These are phyloP conservation scores for Ptyas mucosa DNA, from an alignment of 2,113 vertebrate species.

Conservation along the genomic window DNA sequence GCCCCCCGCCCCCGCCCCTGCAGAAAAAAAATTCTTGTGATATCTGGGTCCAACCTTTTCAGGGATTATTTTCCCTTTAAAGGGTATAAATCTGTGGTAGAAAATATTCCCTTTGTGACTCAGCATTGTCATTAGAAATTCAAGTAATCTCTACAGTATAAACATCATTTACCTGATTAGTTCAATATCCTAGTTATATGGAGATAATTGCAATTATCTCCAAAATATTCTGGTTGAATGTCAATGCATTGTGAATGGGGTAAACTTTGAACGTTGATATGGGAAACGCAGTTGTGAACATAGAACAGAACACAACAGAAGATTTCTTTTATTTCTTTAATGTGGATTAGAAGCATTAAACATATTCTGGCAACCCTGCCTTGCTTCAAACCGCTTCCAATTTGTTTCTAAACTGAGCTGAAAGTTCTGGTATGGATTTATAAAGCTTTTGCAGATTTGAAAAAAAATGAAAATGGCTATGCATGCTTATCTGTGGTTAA, in stretches of 20 bases:
- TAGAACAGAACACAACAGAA: neutral
- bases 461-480: neutral
- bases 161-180: neutral
- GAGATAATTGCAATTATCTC: neutral
- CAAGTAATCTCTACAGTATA: neutral
- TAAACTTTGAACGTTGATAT: neutral
- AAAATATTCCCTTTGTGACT: neutral
- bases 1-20: accelerated
- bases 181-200: neutral
- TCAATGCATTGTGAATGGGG: neutral
- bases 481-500: neutral
- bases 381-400: neutral
- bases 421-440: neutral
- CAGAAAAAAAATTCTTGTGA: neutral
- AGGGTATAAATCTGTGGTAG: neutral
- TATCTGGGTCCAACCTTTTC: neutral
- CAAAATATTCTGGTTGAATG: neutral
- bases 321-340: neutral
- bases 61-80: neutral
- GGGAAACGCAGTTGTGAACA: neutral
- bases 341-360: neutral
- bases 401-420: neutral
- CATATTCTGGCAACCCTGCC: neutral
- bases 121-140: neutral
- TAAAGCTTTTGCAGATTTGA: neutral